Base-by-base conservation (phyloP, 1,140 invertebrate species). In the Leptopilina boulardi region DNA sequence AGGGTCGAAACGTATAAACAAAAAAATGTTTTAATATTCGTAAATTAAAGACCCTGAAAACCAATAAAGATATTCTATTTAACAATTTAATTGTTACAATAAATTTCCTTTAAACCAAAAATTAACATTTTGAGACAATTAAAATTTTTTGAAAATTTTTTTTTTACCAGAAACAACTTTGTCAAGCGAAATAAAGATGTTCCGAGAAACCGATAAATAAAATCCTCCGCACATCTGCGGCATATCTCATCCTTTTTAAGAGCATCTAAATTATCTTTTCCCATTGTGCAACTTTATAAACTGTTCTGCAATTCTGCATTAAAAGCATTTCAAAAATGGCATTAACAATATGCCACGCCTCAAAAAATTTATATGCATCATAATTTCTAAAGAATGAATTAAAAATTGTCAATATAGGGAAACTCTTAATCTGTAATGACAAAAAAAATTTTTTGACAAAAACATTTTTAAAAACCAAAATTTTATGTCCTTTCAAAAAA, bases 341-440 rank as follows among this genome's bases (percentile, higher is more conserved):
- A 56, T 56, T 18, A 56, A 56, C 54, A 56, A 56, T 19, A 23
- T 30, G 56, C 56, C 56, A 30, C 56, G 15, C 56, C 56, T 66
- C 23, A 11, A 66, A 21, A 66, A 66, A 18, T 56, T 56, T n/a
- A n/a, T 56, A 56, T 56, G 54, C 54, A 23, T n/a, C 54, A 56
- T 56, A 56, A 10, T 19, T 11, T 56, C 54, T 21, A 23, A 2
- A 23, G 54, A 56, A n/a, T n/a, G n/a, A n/a, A n/a, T n/a, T n/a
- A n/a, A n/a, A n/a, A n/a, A n/a, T n/a, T n/a, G n/a, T n/a, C n/a
- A n/a, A n/a, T n/a, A n/a, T n/a, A n/a, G n/a, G n/a, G n/a, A n/a
- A n/a, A n/a, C n/a, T n/a, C n/a, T n/a, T n/a, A n/a, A n/a, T n/a
- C n/a, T n/a, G n/a, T 56, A 19, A 56, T 11, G 8, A n/a, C 10